Conservation (phyloP, 2,888 invertebrate species). For the Tetragnatha montana region DNA sequence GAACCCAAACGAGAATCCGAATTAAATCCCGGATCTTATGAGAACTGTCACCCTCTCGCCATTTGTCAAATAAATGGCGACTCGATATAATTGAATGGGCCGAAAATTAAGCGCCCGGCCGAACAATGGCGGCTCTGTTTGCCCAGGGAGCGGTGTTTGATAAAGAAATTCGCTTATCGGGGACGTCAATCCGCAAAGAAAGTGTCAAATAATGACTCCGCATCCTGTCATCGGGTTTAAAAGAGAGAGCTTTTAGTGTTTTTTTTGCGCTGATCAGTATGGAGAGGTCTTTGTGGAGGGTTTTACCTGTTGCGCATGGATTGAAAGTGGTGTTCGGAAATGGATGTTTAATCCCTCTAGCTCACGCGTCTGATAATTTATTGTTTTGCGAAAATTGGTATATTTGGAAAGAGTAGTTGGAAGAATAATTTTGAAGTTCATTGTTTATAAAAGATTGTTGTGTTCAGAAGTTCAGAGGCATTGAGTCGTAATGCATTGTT, state of each 20-base stretch:
- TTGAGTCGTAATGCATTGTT: too few species aligned
- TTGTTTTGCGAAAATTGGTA: too few species aligned
- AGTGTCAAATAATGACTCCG: constrained; percentile 25
- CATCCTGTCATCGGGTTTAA: not conserved
- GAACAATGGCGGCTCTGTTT: constrained; percentile 3
- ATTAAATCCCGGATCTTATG: not conserved
- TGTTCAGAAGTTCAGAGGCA: too few species aligned
- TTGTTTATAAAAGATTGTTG: too few species aligned
- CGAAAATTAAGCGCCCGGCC: not conserved
- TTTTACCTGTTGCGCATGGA: not conserved
- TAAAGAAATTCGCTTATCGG: constrained; percentile 31
- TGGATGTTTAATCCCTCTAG: too few species aligned
- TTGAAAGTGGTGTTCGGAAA: not conserved
- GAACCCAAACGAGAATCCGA: not conserved
- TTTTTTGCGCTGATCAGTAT: not conserved
- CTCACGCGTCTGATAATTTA: too few species aligned
- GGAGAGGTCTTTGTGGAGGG: not conserved
- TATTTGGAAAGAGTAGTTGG: too few species aligned
- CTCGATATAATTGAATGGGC: not conserved
- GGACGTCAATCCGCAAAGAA: constrained; percentile 6
- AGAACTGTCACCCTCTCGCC: not conserved
- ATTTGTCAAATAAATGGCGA: not conserved
- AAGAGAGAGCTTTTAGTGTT: not conserved
- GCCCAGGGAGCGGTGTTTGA: constrained; percentile 22
- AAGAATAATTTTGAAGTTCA: too few species aligned